Conservation (phyloP, 2,113 vertebrate species). For the Meriones unguiculatus region DNA sequence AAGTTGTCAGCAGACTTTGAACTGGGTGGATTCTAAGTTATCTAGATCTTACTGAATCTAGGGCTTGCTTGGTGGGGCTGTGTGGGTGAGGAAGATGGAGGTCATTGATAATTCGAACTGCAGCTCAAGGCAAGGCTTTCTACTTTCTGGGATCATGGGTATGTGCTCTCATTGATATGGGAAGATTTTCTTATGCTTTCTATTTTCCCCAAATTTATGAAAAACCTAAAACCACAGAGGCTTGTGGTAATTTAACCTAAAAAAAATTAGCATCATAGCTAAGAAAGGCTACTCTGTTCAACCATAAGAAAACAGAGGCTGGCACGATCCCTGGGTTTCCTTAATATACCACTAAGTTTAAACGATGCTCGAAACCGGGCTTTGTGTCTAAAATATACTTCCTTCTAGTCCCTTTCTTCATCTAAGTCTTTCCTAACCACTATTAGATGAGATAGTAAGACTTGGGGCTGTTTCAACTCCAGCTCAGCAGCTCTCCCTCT, state of each 20-base stretch:
- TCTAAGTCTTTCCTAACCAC: conserved; percentile 62
- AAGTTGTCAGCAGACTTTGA: background rate
- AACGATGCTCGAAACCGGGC: background rate
- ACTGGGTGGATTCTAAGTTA: background rate
- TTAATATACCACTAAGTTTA: background rate
- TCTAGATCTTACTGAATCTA: background rate
- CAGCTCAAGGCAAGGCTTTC: background rate
- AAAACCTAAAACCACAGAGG: background rate
- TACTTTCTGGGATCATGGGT: background rate
- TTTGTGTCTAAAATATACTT: conserved; percentile 9
- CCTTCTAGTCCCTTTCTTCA: conserved; percentile 55
- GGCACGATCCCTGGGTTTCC: too few relatives aligned
- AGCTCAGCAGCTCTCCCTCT: background rate
- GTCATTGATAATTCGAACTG: background rate
- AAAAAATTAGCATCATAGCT: background rate
- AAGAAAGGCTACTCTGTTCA: background rate
- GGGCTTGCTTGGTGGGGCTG: background rate
- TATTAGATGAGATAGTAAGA: conserved; percentile 44
- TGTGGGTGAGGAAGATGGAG: background rate
- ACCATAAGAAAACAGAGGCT: background rate
- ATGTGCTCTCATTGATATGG: background rate
- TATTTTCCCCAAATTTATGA: background rate
- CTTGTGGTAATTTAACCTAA: background rate
- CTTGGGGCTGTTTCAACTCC: background rate
- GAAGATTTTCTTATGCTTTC: background rate